Evolutionary conservation across 2,888 invertebrate genomes (phyloP), one percentile per base, ranked within the genome.

Genomic region (Choristoneura rosaceana): DNA sequence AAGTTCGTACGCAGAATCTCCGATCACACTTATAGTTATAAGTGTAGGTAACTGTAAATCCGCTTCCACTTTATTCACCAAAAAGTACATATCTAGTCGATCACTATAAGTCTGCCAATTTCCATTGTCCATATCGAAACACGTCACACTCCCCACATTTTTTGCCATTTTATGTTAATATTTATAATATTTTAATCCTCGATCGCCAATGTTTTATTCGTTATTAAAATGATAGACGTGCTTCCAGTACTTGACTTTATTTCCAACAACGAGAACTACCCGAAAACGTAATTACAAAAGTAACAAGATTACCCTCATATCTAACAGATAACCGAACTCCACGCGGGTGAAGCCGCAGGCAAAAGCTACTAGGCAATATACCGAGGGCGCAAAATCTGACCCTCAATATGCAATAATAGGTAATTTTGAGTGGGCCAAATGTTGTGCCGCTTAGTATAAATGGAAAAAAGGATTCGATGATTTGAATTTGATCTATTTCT

Each of bases 51-150:
- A 47, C 15, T 47, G 12, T 5, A 47, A 47, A 5, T n/a, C 47
- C 7, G 5, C 47, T 4, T 15, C 3, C 47, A 47, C 47, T 2
- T 12, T 7, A 47, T 47, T 47, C 47, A 47, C 47, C n/a, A 47
- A 14, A 47, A 47, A 47, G 47, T 47, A 47, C 47, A 47, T 47
- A 7, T 47, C 47, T 5, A 47, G n/a, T n/a, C 15, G 47, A 4
- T 47, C 47, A 47, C 47, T 47, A n/a, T 15, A 47, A n/a, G 12
- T 47, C 47, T 47, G 47, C 47, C 47, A 47, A 47, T 47, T 47
- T n/a, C 47, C 47, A n/a, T n/a, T 47, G 47, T 47, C 47, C n/a
- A 47, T n/a, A 14, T 47, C 47, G 5, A 47, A 47, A n/a, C 47
- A 47, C 3, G 47, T 47, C 47, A 47, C 47, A 47, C 47, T 47